Conservation (phyloP, 2,113 vertebrate genomes). For the Cnemophilus loriae region DNA sequence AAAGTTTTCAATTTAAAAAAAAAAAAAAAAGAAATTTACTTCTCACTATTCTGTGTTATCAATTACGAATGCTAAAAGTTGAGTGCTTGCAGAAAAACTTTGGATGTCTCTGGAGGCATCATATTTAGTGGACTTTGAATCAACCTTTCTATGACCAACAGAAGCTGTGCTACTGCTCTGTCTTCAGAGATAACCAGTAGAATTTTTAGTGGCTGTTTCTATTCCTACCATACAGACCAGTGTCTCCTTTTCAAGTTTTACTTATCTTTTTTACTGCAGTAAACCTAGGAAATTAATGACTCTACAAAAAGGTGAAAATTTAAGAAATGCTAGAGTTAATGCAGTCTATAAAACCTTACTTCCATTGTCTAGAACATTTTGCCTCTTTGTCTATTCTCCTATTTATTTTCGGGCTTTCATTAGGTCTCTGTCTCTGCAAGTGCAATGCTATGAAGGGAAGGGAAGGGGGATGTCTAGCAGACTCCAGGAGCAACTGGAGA, state of each 20-base stretch:
- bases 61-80: neutral
- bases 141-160: neutral
- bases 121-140: neutral
- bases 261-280: neutral
- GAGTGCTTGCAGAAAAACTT: neutral
- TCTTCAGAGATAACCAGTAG: neutral
- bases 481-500: neutral
- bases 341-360: neutral
- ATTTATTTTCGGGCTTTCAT: neutral
- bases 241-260: neutral
- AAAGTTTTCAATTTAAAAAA: neutral
- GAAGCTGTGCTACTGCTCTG: neutral
- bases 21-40: neutral
- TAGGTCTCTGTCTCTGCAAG: neutral
- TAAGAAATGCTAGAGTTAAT: neutral
- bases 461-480: neutral
- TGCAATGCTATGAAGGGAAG: accelerated
- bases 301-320: neutral
- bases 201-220: neutral
- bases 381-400: neutral
- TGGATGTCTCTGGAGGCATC: neutral
- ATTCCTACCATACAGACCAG: neutral
- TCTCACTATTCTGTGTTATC: neutral
- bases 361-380: neutral
- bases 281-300: neutral